Evolutionary conservation across 2,797 vertebrate genomes (phyloP).

Genomic region (Loris lydekkerianus): DNA sequence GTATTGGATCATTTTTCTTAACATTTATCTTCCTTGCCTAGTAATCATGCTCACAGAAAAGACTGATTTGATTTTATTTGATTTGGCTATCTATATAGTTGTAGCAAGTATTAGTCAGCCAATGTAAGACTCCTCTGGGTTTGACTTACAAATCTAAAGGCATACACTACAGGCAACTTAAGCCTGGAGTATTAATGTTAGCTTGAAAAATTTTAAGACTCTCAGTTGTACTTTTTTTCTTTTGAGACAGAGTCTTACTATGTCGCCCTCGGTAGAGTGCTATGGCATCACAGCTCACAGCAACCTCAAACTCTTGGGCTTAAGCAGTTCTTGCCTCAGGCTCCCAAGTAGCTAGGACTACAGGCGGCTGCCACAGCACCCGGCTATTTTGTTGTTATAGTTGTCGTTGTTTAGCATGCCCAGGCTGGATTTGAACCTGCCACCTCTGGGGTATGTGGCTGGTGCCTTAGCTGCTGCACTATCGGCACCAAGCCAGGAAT

Average conservation of each 20-base stretch:
- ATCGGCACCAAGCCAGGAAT: neutral
- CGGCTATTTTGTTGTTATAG: no score
- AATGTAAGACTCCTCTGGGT: neutral
- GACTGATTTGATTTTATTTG: neutral
- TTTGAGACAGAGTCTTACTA: no score
- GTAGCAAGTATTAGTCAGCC: constrained; percentile 42
- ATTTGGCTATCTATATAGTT: neutral
- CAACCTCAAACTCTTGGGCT: no score
- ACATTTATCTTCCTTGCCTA: neutral
- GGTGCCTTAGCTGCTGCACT: no score
- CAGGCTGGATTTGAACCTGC: no score
- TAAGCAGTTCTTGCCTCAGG: no score
- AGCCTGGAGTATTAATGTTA: constrained; percentile 43
- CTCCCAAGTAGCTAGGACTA: no score
- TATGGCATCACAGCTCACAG: no score
- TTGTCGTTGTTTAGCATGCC: no score
- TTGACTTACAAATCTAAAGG: constrained; percentile 52
- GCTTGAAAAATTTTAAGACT: constrained; percentile 10
- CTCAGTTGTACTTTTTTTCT: neutral
- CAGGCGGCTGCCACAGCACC: no score
- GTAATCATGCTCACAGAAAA: constrained; percentile 45
- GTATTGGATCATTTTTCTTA: neutral
- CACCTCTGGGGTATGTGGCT: no score
- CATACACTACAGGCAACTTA: neutral
- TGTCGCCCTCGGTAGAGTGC: no score